Base-by-base conservation (phyloP, 2,797 vertebrate genomes). In the Leptatherina wallacei region DNA sequence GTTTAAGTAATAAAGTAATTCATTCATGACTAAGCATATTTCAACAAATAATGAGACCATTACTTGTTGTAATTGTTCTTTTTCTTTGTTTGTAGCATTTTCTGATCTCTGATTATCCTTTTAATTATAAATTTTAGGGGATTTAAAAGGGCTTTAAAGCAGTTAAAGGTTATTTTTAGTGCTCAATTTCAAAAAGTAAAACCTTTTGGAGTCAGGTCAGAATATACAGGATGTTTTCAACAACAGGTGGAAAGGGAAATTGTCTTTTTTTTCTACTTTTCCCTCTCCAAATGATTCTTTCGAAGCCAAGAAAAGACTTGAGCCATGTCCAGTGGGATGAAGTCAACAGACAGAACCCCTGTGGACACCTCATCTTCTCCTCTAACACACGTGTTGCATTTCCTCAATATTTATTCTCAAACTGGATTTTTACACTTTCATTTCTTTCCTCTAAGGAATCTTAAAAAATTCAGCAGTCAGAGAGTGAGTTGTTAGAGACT, bases 341-440 rank as follows among this genome's bases (percentile, higher is more conserved):
- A 4, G 47, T 64, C 24, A 9, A 24, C 40, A 24, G 24, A 40
- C 33, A 61, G 38, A 51, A n/a, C 6, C 42, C 27, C 27, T 10
- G 33, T 71, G 63, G 29, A 57, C 73, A 62, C 74, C 24, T 81
- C 73, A 59, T 52, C 38, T 22, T 62, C 51, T 29, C 57, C 22
- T 35, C 32, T 30, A 52, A 55, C 73, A 36, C 36, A 69, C 4
- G 54, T 69, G 68, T 32, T 65, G 75, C 65, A 52, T 76, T 79
- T 80, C 63, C 62, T 68, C 20, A 9, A 4, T 16, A n/a, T 11
- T 64, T 70, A 20, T 29, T 30, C 52, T 54, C 13, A 0, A 29
- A 11, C 44, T 13, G n/a, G 54, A 30, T 36, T 51, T 24, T 27
- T 1, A 20, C 10, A 2, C 14, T 52, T 36, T 49, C 18, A 36